phyloP scores from a whole-genome alignment of 2,888 invertebrate genomes.

The Hirtodrosophila duncani region DNA sequence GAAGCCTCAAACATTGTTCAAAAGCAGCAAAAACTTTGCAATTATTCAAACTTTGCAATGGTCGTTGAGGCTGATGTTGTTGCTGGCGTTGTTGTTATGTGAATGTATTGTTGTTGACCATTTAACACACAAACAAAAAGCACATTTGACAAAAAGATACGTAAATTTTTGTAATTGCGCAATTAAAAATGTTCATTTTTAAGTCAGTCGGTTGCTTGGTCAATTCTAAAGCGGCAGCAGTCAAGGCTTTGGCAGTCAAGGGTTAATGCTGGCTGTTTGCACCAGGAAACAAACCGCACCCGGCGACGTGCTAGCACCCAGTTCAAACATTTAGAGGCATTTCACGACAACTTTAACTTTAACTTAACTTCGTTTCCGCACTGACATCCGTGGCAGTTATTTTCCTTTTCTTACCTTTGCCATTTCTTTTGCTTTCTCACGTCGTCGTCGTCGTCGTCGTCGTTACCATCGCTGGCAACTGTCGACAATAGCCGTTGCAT shows the following conservation, averaged over 20 bases:
- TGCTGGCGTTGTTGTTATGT: slow-evolving; percentile 18
- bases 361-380: slow-evolving; percentile 49
- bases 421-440: slow-evolving; percentile 58
- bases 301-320: background rate
- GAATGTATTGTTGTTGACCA: slow-evolving; percentile 30
- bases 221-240: slow-evolving; percentile 20
- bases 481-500: slow-evolving; percentile 29
- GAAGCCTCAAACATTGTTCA: slow-evolving; percentile 56
- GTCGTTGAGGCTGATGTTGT: background rate
- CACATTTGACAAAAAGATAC: too few species aligned
- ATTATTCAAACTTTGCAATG: slow-evolving; percentile 7
- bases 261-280: slow-evolving; percentile 21
- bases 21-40: slow-evolving; percentile 13
- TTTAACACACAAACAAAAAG: slow-evolving; percentile 39
- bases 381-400: slow-evolving; percentile 58
- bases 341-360: slow-evolving; percentile 53
- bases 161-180: slow-evolving; percentile 42
- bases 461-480: slow-evolving; percentile 13
- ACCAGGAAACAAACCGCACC: slow-evolving; percentile 55
- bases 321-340: slow-evolving; percentile 55
- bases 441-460: slow-evolving; percentile 38
- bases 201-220: slow-evolving; percentile 2
- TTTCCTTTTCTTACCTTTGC: slow-evolving; percentile 25
- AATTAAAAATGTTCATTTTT: slow-evolving; percentile 33
- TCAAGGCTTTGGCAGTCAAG: slow-evolving; percentile 19